A percentile compares a stretch with the other conserved stretches of the same genome.
Evolutionary conservation across 2,797 vertebrate genomes (phyloP).

Genomic region (Cottoperca gobio): DNA sequence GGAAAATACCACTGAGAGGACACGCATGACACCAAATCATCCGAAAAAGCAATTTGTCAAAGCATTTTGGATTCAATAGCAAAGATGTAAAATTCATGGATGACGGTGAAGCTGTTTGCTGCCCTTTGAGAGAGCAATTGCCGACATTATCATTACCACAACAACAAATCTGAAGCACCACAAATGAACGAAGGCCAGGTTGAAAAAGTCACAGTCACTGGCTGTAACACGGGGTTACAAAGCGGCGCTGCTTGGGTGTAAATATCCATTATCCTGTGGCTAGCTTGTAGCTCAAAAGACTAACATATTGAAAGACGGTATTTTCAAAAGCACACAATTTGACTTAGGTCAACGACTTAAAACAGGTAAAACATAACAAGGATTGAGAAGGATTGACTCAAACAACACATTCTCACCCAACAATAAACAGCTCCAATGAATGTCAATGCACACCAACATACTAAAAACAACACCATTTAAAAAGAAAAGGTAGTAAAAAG

Average conservation of each 20-base stretch:
- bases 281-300: neutral
- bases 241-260: neutral
- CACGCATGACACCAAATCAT: neutral
- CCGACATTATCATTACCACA: conserved; percentile 1
- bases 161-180: neutral
- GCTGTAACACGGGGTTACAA: neutral
- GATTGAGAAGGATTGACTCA: neutral
- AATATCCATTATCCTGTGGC: conserved; percentile 15
- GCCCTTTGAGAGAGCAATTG: neutral
- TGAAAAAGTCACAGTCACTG: neutral
- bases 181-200: neutral
- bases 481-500: conserved; percentile 15
- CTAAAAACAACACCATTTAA: neutral
- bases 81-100: neutral
- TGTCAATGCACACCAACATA: conserved; percentile 6
- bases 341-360: neutral
- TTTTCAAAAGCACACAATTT: conserved; percentile 21
- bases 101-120: neutral
- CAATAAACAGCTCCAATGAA: conserved; percentile 25
- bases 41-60: conserved; percentile 3
- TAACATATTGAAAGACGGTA: neutral
- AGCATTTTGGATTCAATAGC: neutral
- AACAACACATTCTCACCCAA: conserved; percentile 24
- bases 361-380: conserved; percentile 7
- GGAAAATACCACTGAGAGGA: conserved; percentile 2